Percentiles rank a stretch among this genome's conserved stretches.
phyloP scores from a whole-genome alignment of 2,113 vertebrate species.

The Pithys albifrons region DNA sequence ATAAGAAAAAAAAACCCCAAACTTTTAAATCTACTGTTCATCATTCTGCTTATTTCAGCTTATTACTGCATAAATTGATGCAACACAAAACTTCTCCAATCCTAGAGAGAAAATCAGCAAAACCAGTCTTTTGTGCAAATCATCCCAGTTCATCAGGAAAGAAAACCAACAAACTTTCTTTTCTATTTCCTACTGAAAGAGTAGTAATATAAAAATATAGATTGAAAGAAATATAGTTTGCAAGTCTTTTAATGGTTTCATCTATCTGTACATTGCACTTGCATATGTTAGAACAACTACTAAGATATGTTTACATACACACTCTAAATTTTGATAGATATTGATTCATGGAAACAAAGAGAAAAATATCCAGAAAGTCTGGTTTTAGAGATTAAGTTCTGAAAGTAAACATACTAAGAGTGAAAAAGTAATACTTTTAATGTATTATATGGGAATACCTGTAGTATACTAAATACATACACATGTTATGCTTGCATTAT shows the following conservation, averaged over 20 bases:
- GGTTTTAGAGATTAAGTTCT: neutral
- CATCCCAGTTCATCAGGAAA: neutral
- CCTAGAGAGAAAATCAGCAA: neutral
- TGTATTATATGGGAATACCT: neutral
- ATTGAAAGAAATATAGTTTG: neutral
- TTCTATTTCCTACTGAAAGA: neutral
- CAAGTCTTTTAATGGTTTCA: neutral
- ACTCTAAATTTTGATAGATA: neutral
- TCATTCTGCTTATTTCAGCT: neutral
- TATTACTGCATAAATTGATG: neutral
- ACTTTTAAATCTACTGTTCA: neutral
- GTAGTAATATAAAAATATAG: neutral
- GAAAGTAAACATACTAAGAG: neutral
- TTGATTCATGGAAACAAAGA: neutral
- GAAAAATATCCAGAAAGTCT: neutral
- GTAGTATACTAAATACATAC: neutral
- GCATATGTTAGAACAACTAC: neutral
- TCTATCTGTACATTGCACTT: neutral
- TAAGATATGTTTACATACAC: neutral
- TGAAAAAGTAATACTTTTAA: neutral
- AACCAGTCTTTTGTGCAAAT: neutral
- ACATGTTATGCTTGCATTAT: neutral
- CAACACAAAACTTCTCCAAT: neutral
- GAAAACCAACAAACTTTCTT: fast-evolving
- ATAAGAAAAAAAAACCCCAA: fast-evolving